phyloP scores from a whole-genome alignment of 1,140 invertebrate species.

The Dreissena polymorpha region DNA sequence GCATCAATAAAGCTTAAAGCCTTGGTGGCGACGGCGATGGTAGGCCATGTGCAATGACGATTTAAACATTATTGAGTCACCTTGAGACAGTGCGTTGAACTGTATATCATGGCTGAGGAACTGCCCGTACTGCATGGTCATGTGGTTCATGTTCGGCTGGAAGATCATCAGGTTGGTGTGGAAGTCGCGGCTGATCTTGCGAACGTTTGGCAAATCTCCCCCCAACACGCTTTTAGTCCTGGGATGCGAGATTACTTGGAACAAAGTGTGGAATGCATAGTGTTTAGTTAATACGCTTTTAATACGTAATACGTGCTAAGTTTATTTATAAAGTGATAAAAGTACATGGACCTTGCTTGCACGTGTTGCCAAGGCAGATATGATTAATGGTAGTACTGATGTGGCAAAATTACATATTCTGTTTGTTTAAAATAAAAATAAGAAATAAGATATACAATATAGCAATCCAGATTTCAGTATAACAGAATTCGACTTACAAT shows the following conservation, averaged over 20 bases:
- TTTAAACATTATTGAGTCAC: slow-evolving; percentile 10
- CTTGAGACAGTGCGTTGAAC: slow-evolving; percentile 49
- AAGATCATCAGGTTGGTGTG: slow-evolving; percentile 12
- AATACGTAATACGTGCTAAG: not conserved
- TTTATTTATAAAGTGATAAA: not conserved
- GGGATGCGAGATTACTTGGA: slow-evolving; percentile 23
- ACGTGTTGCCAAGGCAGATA: no score
- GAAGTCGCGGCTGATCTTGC: slow-evolving; percentile 53
- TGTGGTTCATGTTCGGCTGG: slow-evolving; percentile 15
- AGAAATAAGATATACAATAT: no score
- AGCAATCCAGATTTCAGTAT: no score
- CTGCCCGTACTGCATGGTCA: slow-evolving; percentile 64
- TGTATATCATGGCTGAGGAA: slow-evolving; percentile 67
- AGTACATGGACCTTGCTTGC: not conserved
- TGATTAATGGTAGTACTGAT: no score
- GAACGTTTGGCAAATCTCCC: slow-evolving; percentile 41
- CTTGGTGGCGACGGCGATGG: no score
- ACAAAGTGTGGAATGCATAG: not conserved
- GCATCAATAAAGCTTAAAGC: not conserved
- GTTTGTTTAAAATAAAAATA: no score
- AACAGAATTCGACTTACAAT: no score
- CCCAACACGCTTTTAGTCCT: slow-evolving; percentile 17
- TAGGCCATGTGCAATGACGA: not conserved
- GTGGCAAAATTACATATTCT: no score
- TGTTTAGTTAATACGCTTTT: not conserved